Conservation (phyloP, 2,888 invertebrate genomes). For the Anthophora plumipes region DNA sequence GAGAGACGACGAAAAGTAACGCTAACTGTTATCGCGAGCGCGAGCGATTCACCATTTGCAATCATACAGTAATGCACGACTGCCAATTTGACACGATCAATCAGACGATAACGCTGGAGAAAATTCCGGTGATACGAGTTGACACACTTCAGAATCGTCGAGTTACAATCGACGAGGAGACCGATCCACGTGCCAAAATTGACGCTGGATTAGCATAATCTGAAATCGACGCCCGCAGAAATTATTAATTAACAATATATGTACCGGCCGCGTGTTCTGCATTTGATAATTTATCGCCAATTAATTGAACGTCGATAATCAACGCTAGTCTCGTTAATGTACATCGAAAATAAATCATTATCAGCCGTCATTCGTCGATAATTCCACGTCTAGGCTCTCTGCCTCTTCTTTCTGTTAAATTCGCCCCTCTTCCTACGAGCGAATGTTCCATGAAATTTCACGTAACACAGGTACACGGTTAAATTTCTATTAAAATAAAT, state of each 20-base stretch:
- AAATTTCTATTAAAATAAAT: too few relatives aligned
- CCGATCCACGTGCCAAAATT: conserved; percentile 32
- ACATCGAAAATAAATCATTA: background rate
- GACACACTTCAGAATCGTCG: conserved; percentile 6
- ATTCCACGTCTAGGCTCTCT: background rate
- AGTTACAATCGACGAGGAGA: conserved; percentile 17
- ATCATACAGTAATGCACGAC: background rate
- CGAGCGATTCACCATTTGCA: too few relatives aligned
- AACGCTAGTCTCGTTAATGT: background rate
- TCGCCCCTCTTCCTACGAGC: too few relatives aligned
- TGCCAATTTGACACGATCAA: too few relatives aligned
- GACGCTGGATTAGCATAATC: conserved; percentile 44
- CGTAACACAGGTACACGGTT: too few relatives aligned
- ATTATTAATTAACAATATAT: conserved; percentile 45
- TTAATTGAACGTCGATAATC: conserved; percentile 39
- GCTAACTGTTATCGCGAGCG: background rate
- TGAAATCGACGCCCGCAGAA: conserved; percentile 27
- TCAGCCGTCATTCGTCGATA: background rate
- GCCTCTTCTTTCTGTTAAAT: background rate
- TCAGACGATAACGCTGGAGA: background rate
- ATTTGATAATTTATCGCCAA: conserved; percentile 30
- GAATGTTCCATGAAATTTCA: too few relatives aligned
- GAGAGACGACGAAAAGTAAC: conserved; percentile 2
- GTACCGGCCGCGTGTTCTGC: conserved; percentile 2
- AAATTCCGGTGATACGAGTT: conserved; percentile 4